phyloP scores from a whole-genome alignment of 2,888 invertebrate species.

The Machimus atricapillus region DNA sequence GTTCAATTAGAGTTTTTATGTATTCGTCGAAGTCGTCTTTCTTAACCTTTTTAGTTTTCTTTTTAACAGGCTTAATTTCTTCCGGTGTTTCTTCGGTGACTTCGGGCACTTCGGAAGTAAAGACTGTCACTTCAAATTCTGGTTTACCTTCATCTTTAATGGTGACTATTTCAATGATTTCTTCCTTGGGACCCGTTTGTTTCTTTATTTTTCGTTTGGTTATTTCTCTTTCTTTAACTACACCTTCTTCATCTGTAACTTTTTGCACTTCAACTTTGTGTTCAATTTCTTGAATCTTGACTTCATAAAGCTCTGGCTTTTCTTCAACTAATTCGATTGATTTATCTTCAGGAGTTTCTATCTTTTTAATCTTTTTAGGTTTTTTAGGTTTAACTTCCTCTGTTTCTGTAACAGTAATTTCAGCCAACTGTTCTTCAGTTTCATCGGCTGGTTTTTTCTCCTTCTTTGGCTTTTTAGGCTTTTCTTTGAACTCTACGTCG shows the following conservation, averaged over 20 bases:
- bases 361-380: constrained; percentile 55
- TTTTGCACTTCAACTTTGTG: neutral
- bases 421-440: constrained; percentile 61
- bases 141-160: constrained; percentile 49
- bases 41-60: constrained; percentile 56
- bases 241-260: constrained; percentile 49
- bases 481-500: constrained; percentile 52
- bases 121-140: constrained; percentile 50
- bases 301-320: constrained; percentile 43
- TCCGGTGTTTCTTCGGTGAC: constrained; percentile 23
- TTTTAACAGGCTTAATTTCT: constrained; percentile 40
- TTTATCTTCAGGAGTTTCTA: constrained; percentile 50
- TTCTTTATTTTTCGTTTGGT: constrained; percentile 60
- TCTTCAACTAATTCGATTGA: constrained; percentile 48
- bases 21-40: constrained; percentile 57
- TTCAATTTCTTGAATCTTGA: constrained; percentile 53
- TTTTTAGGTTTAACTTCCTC: constrained; percentile 55
- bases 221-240: constrained; percentile 54
- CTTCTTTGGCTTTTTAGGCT: constrained; percentile 49
- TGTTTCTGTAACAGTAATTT: constrained; percentile 44
- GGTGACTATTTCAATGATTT: constrained; percentile 61
- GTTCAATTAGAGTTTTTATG: constrained; percentile 55
- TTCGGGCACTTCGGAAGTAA: constrained; percentile 51
- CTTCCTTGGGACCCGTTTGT: constrained; percentile 61
- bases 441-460: constrained; percentile 49